These are phyloP conservation scores for Andrena marginata DNA, from an alignment of 2,888 invertebrate genomes.

Conservation along the genomic window DNA sequence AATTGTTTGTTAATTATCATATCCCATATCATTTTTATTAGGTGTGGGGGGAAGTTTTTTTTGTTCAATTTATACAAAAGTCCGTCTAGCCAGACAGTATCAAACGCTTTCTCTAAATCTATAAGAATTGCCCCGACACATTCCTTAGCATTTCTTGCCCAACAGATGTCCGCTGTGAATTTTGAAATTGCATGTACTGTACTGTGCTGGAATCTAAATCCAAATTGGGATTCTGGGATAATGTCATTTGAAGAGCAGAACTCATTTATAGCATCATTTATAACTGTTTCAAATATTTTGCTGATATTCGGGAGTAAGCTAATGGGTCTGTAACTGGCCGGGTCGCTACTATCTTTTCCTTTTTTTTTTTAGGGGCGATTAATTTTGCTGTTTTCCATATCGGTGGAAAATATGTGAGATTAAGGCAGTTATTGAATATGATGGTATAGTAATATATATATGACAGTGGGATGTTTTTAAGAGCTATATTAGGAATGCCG, in stretches of 20 bases:
- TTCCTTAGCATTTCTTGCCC: slow-evolving; percentile 38
- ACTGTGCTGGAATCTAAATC: slow-evolving; percentile 13
- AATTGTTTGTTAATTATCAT: slow-evolving; percentile 25
- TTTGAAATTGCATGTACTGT: background rate
- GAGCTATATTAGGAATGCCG: background rate
- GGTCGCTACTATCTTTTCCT: background rate
- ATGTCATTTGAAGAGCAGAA: slow-evolving; percentile 52
- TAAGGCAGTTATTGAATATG: slow-evolving; percentile 34
- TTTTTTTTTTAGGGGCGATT: slow-evolving; percentile 11
- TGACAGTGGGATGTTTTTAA: background rate
- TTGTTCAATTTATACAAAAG: slow-evolving; percentile 28
- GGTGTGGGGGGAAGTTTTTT: too few species aligned
- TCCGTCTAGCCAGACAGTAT: slow-evolving; percentile 40
- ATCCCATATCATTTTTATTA: slow-evolving; percentile 17
- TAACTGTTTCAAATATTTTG: slow-evolving; percentile 67
- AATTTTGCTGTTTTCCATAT: slow-evolving; percentile 21
- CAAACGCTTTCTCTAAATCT: too few species aligned
- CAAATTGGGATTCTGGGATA: slow-evolving; percentile 68
- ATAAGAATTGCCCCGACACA: slow-evolving; percentile 50
- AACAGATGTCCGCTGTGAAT: slow-evolving; percentile 48
- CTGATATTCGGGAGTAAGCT: slow-evolving; percentile 69
- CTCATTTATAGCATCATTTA: slow-evolving; percentile 43
- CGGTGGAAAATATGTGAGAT: slow-evolving; percentile 11
- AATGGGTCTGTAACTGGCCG: slow-evolving; percentile 10
- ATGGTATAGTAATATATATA: slow-evolving; percentile 4